These are phyloP conservation scores for Cyclina sinensis DNA, from an alignment of 1,140 invertebrate species.

Conservation along the genomic window DNA sequence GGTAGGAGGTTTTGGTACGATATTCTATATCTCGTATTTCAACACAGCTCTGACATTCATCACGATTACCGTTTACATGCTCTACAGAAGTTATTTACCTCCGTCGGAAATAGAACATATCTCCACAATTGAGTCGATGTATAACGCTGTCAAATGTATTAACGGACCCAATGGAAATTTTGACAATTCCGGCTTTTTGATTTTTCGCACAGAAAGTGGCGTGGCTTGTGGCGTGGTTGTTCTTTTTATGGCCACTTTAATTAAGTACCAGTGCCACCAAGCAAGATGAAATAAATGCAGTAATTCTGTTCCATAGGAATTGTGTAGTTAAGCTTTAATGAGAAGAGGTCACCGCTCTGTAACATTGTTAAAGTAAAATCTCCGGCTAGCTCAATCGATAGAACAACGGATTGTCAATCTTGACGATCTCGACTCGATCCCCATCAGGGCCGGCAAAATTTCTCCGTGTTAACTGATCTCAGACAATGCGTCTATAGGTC, in stretches of 20 bases:
- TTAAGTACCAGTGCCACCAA: constrained; percentile 87
- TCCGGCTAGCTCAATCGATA: no score
- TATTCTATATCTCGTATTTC: constrained; percentile 87
- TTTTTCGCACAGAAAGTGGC: constrained; percentile 70
- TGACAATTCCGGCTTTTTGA: constrained; percentile 76
- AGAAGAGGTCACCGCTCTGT: no score
- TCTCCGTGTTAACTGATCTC: no score
- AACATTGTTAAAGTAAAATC: no score
- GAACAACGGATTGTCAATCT: no score
- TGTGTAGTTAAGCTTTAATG: no score
- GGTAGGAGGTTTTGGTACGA: constrained; percentile 85
- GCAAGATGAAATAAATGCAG: constrained; percentile 79
- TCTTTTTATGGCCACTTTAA: constrained; percentile 80
- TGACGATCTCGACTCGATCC: no score
- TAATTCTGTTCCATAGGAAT: no score
- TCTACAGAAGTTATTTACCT: constrained; percentile 70
- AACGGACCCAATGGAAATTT: constrained; percentile 82
- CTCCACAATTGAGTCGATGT: constrained; percentile 72
- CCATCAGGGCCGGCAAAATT: no score
- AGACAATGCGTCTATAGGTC: no score
- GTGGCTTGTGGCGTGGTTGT: constrained; percentile 80
- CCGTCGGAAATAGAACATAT: constrained; percentile 22
- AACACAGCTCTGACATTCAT: constrained; percentile 85
- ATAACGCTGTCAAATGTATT: constrained; percentile 76
- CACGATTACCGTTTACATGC: constrained; percentile 76